Evolutionary conservation across 2,797 vertebrate genomes (phyloP).

Genomic region (Emys orbicularis): DNA sequence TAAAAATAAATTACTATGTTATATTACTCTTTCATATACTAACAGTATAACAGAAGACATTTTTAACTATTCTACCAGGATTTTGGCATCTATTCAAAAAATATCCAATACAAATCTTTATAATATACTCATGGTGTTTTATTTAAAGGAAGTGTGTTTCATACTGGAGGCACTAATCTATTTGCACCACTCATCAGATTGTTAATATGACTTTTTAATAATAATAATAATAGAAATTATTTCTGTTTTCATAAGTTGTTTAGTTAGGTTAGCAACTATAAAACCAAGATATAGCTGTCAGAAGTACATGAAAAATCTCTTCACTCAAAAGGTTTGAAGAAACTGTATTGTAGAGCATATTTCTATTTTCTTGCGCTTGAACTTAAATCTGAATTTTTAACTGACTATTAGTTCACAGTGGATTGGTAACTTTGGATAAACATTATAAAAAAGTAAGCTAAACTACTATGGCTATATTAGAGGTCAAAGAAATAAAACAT

Average conservation of each 20-base stretch:
- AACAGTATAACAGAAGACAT: not conserved
- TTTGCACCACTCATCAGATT: slow-evolving; percentile 27
- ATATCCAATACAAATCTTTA: slow-evolving; percentile 33
- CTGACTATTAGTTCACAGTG: not conserved
- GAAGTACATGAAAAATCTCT: slow-evolving; percentile 23
- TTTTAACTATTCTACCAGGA: slow-evolving; percentile 51
- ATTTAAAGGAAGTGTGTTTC: slow-evolving; percentile 54
- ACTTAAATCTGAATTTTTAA: not conserved
- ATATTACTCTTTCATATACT: not conserved
- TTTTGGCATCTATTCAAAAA: slow-evolving; percentile 55
- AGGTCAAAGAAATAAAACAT: not conserved
- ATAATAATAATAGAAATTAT: slow-evolving; percentile 13
- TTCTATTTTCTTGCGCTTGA: not conserved
- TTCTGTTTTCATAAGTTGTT: not conserved
- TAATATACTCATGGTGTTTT: slow-evolving; percentile 9
- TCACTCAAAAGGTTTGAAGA: not conserved
- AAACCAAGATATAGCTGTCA: not conserved
- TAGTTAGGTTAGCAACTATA: not conserved
- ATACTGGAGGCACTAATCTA: slow-evolving; percentile 8
- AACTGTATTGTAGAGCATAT: not conserved
- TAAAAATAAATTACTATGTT: not conserved
- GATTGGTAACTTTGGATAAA: slow-evolving; percentile 16
- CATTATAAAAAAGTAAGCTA: not conserved
- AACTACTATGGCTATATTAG: not conserved
- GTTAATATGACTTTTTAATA: not conserved